Evolutionary conservation across 2,113 vertebrate species (phyloP), one percentile per base, ranked within the genome.

Genomic region (Microtus oregoni): DNA sequence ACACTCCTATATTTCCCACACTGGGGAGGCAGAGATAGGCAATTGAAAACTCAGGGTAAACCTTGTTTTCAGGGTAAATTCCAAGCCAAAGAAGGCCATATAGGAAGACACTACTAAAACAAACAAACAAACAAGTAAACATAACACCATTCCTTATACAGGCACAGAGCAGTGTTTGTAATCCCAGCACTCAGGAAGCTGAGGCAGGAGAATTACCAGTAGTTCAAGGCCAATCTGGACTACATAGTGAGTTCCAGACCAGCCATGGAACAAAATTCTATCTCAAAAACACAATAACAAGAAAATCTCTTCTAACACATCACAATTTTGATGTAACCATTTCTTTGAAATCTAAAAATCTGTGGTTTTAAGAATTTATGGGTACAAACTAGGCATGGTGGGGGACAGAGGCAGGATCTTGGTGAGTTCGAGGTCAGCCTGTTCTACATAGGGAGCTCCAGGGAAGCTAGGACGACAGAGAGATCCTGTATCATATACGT

Each of bases 271-370:
- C 38, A 12, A 55, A 47, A 88, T 14, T 22, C 47, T 52, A 44
- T 32, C 67, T 52, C 22, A 28, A 58, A 72, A 38, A 8, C 19
- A 68, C 44, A 86, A 47, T 9, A 70, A 68, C 44, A 50, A 89
- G 65, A 95, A 86, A 77, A 76, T 63, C 30, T 14, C 13, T 58
- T 89, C 52, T 47, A 90, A 67, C 55, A 91, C 52, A 81, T 79
- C 47, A 76, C 32, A 94, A 38, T n/a, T 86, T 30, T 75, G 82
- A 83, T 73, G 65, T 47, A 75, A 61, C 24, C 4, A 72, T 26
- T 91, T 83, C 65, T 79, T 77, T 97, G 75, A 94, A 90, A 89
- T 92, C 44, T 41, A 81, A 70, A 70, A 81, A n/a, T 67, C 28
- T 75, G 61, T 58, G 30, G 32, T 26, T 47, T 88, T 41, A 77